A percentile compares a stretch with the other conserved stretches of the same genome.
These are phyloP conservation scores for Gymnogyps californianus DNA, from an alignment of 2,113 vertebrate genomes.

Conservation along the genomic window DNA sequence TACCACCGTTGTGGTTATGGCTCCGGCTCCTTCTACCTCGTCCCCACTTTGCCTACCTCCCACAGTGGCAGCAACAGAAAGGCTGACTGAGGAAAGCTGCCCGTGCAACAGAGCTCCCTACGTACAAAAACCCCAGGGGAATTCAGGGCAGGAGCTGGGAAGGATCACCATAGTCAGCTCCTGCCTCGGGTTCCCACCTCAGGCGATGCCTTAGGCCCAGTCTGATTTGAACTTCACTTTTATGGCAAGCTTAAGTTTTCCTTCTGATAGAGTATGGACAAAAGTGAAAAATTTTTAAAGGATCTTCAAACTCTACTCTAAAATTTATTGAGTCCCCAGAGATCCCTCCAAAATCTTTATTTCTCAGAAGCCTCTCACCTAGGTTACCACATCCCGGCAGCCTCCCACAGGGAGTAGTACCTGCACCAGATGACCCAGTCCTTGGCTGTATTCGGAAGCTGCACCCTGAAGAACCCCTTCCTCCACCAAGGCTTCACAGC, in stretches of 20 bases:
- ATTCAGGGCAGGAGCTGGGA: not conserved
- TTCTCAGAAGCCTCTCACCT: not conserved
- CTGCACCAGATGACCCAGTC: not conserved
- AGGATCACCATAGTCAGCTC: not conserved
- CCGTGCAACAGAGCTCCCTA: not conserved
- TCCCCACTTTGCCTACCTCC: not conserved
- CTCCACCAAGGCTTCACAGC: not conserved
- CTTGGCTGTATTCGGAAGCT: not conserved
- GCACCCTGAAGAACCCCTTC: not conserved
- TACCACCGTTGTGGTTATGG: accelerated
- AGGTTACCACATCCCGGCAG: not conserved
- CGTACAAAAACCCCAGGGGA: accelerated
- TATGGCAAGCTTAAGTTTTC: not conserved
- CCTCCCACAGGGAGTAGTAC: not conserved
- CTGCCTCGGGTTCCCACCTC: not conserved
- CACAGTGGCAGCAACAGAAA: not conserved
- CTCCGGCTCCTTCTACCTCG: not conserved
- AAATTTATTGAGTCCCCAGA: not conserved
- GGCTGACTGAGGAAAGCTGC: not conserved
- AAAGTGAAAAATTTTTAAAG: not conserved
- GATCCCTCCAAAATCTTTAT: not conserved
- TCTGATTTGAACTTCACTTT: not conserved
- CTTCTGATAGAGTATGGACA: not conserved
- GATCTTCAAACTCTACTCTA: not conserved
- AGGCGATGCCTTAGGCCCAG: not conserved